A percentile compares a stretch with the other conserved stretches of the same genome.
These are phyloP conservation scores for Kryptolebias marmoratus DNA, from an alignment of 2,113 vertebrate species.

Conservation along the genomic window DNA sequence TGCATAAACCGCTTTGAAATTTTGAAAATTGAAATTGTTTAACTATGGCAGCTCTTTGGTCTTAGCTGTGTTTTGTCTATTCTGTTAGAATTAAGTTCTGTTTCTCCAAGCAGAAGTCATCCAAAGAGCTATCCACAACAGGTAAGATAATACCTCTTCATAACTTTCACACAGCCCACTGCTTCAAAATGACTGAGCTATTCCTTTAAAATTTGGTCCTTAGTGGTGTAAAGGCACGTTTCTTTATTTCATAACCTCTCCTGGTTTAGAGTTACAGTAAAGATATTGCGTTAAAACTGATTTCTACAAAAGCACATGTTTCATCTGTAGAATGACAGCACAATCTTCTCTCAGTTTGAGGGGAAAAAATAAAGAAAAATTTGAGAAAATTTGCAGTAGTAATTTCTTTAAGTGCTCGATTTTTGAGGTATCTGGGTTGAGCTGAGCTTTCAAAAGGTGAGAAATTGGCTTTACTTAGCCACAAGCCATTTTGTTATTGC, in stretches of 20 bases:
- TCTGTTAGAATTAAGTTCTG: too few relatives aligned
- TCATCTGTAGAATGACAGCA: background rate
- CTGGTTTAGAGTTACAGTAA: constrained; percentile 26
- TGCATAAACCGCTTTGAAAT: too few relatives aligned
- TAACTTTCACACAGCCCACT: too few relatives aligned
- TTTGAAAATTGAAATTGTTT: too few relatives aligned
- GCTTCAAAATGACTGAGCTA: too few relatives aligned
- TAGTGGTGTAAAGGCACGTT: background rate
- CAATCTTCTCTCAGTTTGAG: constrained; percentile 6
- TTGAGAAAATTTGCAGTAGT: constrained; percentile 12
- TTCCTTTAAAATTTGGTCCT: background rate
- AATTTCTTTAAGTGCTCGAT: constrained; percentile 41
- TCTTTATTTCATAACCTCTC: background rate
- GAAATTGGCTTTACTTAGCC: constrained; percentile 7
- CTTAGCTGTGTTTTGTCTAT: too few relatives aligned
- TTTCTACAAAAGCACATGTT: too few relatives aligned
- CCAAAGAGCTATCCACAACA: too few relatives aligned
- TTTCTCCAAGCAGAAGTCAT: too few relatives aligned
- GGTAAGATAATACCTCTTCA: too few relatives aligned
- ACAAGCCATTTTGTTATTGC: background rate
- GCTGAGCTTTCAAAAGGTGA: constrained; percentile 23
- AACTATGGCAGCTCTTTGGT: too few relatives aligned
- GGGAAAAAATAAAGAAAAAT: background rate
- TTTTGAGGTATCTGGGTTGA: constrained; percentile 45
- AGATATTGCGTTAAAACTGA: background rate